Evolutionary conservation across 2,797 vertebrate genomes (phyloP), one percentile per base, ranked within the genome.

Genomic region (Knipowitschia caucasica): DNA sequence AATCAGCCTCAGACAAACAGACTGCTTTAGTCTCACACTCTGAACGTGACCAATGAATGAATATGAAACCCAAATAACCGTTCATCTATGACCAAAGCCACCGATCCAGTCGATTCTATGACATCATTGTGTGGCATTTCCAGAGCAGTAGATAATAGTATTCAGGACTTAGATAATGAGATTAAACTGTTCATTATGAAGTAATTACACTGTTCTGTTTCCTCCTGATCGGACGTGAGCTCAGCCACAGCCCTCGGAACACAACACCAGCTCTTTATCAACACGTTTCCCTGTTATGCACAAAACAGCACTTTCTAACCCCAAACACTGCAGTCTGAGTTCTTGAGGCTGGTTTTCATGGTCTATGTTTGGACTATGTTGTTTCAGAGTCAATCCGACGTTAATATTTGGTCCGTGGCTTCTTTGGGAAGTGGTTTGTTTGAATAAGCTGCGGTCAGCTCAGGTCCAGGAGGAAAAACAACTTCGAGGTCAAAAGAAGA

Each of bases 351-450:
- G 20, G 36, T 43, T 15, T 2, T 4, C 20, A 14, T 57, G 21
- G 6, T 30, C 49, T 56, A 80, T 77, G 58, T 72, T 75, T 73
- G 59, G 55, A 56, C 29, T 56, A 51, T 64, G 67, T 79, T 21
- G 1, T 3, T 33, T n/a, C n/a, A n/a, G n/a, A n/a, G n/a, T n/a
- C n/a, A n/a, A n/a, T n/a, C n/a, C n/a, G n/a, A n/a, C n/a, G n/a
- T n/a, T n/a, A n/a, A n/a, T n/a, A n/a, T n/a, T n/a, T n/a, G n/a
- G n/a, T n/a, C n/a, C 29, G 64, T 69, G 51, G 53, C 52, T 50
- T 59, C 55, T 55, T 50, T 72, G 55, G 53, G 75, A 64, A 75
- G 70, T 58, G 57, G 59, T 6, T 86, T 68, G 87, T 87, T 83
- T 75, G 73, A 87, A 87, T 78, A 84, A 20, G 46, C 52, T 50